A percentile compares a stretch with the other conserved stretches of the same genome.
These are phyloP conservation scores for Ormyrus pomaceus DNA, from an alignment of 2,888 invertebrate genomes.

Conservation along the genomic window DNA sequence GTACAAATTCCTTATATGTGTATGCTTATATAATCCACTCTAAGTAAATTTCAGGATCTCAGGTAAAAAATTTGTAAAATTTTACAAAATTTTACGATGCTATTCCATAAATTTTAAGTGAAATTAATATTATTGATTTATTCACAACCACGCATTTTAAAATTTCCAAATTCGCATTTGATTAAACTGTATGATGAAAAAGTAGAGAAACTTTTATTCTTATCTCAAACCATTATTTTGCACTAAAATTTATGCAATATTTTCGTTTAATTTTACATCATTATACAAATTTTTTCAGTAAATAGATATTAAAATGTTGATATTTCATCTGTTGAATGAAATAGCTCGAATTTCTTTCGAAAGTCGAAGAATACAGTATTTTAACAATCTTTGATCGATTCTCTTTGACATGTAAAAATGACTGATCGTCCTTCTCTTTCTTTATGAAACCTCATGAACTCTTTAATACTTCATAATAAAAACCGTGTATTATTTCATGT, in stretches of 20 bases:
- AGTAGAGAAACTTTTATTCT: too few relatives aligned
- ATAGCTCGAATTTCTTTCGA: constrained; percentile 3
- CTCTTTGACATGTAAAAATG: constrained; percentile 9
- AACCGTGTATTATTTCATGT: background rate
- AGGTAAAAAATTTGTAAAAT: constrained; percentile 4
- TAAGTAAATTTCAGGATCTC: background rate
- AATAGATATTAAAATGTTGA: background rate
- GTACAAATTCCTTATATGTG: constrained; percentile 36
- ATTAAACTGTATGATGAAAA: too few relatives aligned
- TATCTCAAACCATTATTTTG: too few relatives aligned
- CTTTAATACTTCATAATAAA: too few relatives aligned
- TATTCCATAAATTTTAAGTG: constrained; percentile 20
- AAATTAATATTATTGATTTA: background rate
- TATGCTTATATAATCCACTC: constrained; percentile 20
- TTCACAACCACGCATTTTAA: background rate
- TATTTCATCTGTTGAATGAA: background rate
- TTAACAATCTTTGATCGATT: background rate
- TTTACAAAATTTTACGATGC: constrained; percentile 19
- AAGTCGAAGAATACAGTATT: background rate
- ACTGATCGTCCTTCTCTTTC: background rate
- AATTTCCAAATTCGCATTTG: too few relatives aligned
- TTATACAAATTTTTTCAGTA: constrained; percentile 6
- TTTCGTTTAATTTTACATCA: constrained; percentile 18
- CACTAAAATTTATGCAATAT: constrained; percentile 18
- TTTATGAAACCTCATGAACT: background rate